Conservation (phyloP, 2,113 vertebrate species). For the Xerus inauris region DNA sequence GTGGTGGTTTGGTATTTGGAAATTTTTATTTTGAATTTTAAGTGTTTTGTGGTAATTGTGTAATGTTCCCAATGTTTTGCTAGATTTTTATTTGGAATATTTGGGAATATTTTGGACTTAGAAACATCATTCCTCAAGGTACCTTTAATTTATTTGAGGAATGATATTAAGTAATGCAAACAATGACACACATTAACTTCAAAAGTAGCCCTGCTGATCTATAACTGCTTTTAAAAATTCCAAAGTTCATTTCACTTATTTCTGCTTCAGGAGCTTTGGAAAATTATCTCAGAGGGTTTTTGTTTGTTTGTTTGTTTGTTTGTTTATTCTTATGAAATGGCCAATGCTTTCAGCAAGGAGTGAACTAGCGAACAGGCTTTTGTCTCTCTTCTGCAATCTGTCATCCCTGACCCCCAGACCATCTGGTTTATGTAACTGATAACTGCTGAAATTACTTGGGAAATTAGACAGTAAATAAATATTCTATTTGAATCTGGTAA, state of each 20-base stretch:
- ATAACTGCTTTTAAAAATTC: background rate
- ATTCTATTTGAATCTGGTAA: background rate
- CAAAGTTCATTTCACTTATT: background rate
- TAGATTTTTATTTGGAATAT: background rate
- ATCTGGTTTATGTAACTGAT: background rate
- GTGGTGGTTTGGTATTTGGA: background rate
- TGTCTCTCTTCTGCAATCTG: background rate
- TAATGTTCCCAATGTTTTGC: background rate
- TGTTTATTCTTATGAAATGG: background rate
- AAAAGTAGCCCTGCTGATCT: background rate
- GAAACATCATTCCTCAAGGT: background rate
- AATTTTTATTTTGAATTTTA: background rate
- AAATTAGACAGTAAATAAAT: background rate
- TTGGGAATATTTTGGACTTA: background rate
- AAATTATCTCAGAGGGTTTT: background rate
- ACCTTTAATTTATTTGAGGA: background rate
- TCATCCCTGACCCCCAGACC: too few relatives aligned
- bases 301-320: background rate
- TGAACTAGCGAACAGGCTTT: background rate
- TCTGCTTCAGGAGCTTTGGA: background rate
- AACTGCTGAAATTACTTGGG: too few relatives aligned
- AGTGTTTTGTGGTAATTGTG: background rate
- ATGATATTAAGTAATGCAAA: background rate
- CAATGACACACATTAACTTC: rapidly evolving
- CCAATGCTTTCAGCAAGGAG: background rate